Evolutionary conservation across 2,113 vertebrate species (phyloP), one percentile per base, ranked within the genome.

Genomic region (Cisticola juncidis): DNA sequence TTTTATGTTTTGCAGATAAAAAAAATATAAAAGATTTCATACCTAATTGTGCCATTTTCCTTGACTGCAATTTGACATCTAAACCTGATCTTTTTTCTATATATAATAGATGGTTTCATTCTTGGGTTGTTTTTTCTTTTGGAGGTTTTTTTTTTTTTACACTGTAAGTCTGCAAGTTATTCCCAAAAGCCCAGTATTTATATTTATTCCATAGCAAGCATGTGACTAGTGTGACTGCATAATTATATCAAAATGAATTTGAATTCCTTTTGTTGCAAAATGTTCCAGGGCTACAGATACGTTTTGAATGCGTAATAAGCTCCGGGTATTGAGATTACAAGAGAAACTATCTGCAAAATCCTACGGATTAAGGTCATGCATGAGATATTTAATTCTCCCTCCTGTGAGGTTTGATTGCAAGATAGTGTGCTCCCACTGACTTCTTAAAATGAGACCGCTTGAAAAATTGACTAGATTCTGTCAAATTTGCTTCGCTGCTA

Each of bases 381-480:
- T 76, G 80, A 96, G 72, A 60, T 81, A 88, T 29, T 85, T 93
- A 90, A 94, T 88, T 93, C 86, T 95, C 40, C 61, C 80, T 92
- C 88, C 92, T 81, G 64, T 60, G 92, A 93, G 90, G 86, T 70
- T 90, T 2, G 14, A 88, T 79, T 88, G 90, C 51, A 86, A 82
- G 95, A 88, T 92, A 88, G 20, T 70, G 61, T 61, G 86, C 31
- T 94, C 64, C 90, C 64, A 62, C 88, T 79, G 82, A 90, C 86
- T 96, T 88, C 53, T 88, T 74, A 78, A 95, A 94, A 92, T 71
- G 76, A 90, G 79, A 88, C 70, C 48, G 56, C 72, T 90, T 94
- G 86, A 93, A 95, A 94, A 95, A 86, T 81, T 86, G 65, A 93
- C 64, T 53, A 88, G 48, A 79, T 95, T 93, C 85, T 95, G 86